phyloP scores from a whole-genome alignment of 1,140 invertebrate species.

The Camponotus vicinus region DNA sequence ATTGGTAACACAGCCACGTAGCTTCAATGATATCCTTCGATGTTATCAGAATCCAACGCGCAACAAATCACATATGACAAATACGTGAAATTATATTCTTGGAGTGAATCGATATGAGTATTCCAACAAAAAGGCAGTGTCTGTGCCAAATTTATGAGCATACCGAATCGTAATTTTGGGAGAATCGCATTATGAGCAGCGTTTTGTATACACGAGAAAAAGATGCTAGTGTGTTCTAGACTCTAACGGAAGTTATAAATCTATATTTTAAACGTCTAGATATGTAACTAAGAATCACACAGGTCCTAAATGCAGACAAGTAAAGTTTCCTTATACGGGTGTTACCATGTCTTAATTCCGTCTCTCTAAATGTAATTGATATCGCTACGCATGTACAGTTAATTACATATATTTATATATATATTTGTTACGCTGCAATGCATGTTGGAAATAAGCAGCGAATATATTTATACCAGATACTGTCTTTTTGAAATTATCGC shows the following conservation, averaged over 20 bases:
- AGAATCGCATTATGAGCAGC: slow-evolving; percentile 10
- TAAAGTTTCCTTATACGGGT: slow-evolving; percentile 64
- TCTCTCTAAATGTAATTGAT: slow-evolving; percentile 71
- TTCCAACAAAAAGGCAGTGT: slow-evolving; percentile 67
- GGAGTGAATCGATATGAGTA: slow-evolving; percentile 30
- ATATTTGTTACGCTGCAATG: slow-evolving; percentile 53
- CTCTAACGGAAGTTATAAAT: slow-evolving; percentile 60
- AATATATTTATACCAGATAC: slow-evolving; percentile 68
- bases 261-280: slow-evolving; percentile 66
- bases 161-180: slow-evolving; percentile 31
- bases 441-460: slow-evolving; percentile 32
- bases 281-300: slow-evolving; percentile 19
- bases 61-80: neutral
- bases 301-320: slow-evolving; percentile 48
- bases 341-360: slow-evolving; percentile 68
- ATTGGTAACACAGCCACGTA: slow-evolving; percentile 83
- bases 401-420: slow-evolving; percentile 19
- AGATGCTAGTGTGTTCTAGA: slow-evolving; percentile 42
- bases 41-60: neutral
- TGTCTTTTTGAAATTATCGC: slow-evolving; percentile 69
- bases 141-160: slow-evolving; percentile 52
- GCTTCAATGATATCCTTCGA: slow-evolving; percentile 57
- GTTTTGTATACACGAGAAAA: slow-evolving; percentile 24
- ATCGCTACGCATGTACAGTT: slow-evolving; percentile 65
- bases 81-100: slow-evolving; percentile 13